These are phyloP conservation scores for Odocoileus hemionus DNA, from an alignment of 2,113 vertebrate species.

Conservation along the genomic window DNA sequence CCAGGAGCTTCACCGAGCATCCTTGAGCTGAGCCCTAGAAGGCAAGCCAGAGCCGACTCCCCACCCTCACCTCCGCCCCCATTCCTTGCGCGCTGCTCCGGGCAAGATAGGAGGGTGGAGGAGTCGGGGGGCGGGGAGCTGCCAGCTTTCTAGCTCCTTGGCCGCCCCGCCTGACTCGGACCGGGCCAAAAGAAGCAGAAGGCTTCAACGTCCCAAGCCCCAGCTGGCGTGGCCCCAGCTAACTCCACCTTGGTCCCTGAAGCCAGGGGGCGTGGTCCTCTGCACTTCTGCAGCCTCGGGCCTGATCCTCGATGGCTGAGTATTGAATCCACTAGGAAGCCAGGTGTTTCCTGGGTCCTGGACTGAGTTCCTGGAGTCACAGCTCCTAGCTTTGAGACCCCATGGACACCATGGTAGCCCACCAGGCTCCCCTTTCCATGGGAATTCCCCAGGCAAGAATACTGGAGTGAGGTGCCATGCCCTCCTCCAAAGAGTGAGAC, in stretches of 20 bases:
- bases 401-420: background rate
- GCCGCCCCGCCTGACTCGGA: background rate
- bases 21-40: background rate
- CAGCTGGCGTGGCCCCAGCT: background rate
- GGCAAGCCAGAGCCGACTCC: background rate
- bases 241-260: background rate
- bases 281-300: too few relatives aligned
- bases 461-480: background rate
- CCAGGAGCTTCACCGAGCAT: background rate
- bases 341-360: background rate
- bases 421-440: background rate
- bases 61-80: background rate
- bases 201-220: too few relatives aligned
- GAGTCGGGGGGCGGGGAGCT: background rate
- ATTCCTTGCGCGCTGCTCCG: background rate
- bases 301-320: rapidly evolving
- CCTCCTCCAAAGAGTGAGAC: background rate
- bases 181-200: background rate
- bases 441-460: background rate
- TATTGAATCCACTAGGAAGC: background rate
- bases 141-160: background rate
- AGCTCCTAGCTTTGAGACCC: background rate
- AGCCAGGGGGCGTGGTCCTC: background rate
- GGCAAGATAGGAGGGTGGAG: background rate
- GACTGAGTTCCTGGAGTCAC: background rate